Base-by-base conservation (phyloP, 2,113 vertebrate species). In the Oreotrochilus melanogaster region DNA sequence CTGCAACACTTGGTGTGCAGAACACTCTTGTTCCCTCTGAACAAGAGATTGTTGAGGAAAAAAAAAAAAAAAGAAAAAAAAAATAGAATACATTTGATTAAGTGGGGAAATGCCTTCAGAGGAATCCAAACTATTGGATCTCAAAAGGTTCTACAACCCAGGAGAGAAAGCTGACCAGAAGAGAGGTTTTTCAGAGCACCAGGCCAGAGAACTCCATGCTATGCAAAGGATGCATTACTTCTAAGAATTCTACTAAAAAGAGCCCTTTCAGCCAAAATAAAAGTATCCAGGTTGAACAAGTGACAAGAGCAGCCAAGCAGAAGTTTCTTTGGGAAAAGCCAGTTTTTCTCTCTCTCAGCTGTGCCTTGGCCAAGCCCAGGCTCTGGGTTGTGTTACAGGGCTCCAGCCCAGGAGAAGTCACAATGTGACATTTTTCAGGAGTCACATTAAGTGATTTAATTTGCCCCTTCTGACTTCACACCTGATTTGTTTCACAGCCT, bases 231-330 rank as follows among this genome's bases (percentile, higher is more conserved):
- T 1, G 1, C 3, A 2, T 56, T 33, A 11, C 61, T 66, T 43
- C 18, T 33, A 1, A 13, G 18, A 37, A 27, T 2, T 18, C 21
- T 19, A 11, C 27, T 22, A 35, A 27, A 64, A 22, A 7, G 6
- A n/a, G 45, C 50, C 16, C 13, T 45, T 19, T 9, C 3, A 67
- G 43, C 2, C 14, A 8, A 33, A 76, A 60, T 7, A 22, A 70
- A 28, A 23, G 10, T 50, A 54, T 0, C 16, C 0, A 3, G 39
- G 23, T 17, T 8, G 1, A 43, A 35, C 8, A 15, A 4, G 1
- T 61, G 42, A 56, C 28, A 62, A 4, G 28, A 18, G 9, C 18
- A 78, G 23, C 1, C 27, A 17, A 79, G 31, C 3, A 2, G 25
- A 27, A 8, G 2, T 15, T 31, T 58, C 37, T 57, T 28, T 1